phyloP scores from a whole-genome alignment of 2,113 vertebrate species.

The Aleadryas rufinucha region DNA sequence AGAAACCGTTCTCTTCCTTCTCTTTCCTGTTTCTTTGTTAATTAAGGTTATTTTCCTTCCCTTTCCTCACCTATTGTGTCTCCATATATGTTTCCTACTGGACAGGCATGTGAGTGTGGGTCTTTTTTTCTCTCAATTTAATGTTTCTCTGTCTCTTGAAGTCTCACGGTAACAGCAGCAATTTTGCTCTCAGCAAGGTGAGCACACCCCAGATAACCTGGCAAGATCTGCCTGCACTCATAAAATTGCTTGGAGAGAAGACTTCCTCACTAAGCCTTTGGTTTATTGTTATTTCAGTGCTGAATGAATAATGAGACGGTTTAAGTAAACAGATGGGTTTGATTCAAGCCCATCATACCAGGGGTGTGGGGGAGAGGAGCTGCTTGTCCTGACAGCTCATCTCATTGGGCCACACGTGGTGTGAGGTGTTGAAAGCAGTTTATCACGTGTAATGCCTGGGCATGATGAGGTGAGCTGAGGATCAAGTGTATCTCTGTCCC shows the following conservation, averaged over 20 bases:
- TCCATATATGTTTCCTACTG: neutral
- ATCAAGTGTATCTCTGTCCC: neutral
- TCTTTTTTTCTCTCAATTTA: neutral
- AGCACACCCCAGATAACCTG: slow-evolving; percentile 19
- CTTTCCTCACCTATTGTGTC: neutral
- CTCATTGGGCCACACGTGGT: slow-evolving; percentile 11
- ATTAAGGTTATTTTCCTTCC: slow-evolving; percentile 12
- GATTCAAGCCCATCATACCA: slow-evolving; percentile 16
- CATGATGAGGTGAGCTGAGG: neutral
- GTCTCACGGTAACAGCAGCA: neutral
- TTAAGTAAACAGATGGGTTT: slow-evolving; percentile 50
- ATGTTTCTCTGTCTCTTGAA: neutral
- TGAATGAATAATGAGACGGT: slow-evolving; percentile 42
- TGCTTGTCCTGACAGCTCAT: slow-evolving; percentile 39
- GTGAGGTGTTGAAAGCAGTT: slow-evolving; percentile 43
- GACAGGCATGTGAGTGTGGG: fast-evolving
- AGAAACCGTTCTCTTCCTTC: slow-evolving; percentile 24
- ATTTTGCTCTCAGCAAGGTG: slow-evolving; percentile 21
- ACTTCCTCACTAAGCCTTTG: slow-evolving; percentile 28
- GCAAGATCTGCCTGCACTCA: neutral
- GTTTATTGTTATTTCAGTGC: slow-evolving; percentile 44
- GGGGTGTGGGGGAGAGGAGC: slow-evolving; percentile 4
- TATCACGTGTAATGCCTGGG: neutral
- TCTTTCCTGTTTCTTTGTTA: neutral
- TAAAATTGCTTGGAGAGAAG: neutral